These are phyloP conservation scores for Argopecten irradians DNA, from an alignment of 1,140 invertebrate species.

Conservation along the genomic window DNA sequence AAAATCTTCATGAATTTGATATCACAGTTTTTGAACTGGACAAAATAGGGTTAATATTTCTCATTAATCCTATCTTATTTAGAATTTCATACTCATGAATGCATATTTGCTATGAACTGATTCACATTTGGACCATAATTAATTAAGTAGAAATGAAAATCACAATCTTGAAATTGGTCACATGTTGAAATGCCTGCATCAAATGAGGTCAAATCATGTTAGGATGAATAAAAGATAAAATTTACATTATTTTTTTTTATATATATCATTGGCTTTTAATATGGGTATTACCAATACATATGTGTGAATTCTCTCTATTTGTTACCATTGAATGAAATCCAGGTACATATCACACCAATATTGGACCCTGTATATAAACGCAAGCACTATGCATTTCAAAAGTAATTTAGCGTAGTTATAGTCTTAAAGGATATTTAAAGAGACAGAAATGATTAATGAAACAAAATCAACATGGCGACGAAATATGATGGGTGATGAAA, in stretches of 20 bases:
- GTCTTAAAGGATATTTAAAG: neutral
- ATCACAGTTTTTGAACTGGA: neutral
- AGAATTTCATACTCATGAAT: neutral
- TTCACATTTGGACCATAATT: neutral
- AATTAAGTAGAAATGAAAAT: neutral
- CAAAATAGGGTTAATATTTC: neutral
- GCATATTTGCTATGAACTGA: neutral
- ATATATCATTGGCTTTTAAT: neutral
- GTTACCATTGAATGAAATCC: neutral
- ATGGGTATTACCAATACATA: neutral
- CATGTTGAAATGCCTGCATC: neutral
- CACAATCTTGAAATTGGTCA: neutral
- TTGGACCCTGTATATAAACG: neutral
- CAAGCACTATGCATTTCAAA: neutral
- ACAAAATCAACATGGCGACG: neutral
- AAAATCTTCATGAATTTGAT: conserved; percentile 15
- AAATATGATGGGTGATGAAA: neutral
- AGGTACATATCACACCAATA: neutral
- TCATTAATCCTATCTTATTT: neutral
- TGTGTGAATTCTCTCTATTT: too few species aligned
- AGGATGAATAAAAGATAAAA: neutral
- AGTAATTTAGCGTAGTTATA: neutral
- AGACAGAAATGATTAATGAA: neutral
- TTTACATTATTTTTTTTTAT: too few species aligned
- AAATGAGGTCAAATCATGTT: neutral